Base-by-base conservation (phyloP, 2,113 vertebrate genomes). In the Choloepus hoffmanni region DNA sequence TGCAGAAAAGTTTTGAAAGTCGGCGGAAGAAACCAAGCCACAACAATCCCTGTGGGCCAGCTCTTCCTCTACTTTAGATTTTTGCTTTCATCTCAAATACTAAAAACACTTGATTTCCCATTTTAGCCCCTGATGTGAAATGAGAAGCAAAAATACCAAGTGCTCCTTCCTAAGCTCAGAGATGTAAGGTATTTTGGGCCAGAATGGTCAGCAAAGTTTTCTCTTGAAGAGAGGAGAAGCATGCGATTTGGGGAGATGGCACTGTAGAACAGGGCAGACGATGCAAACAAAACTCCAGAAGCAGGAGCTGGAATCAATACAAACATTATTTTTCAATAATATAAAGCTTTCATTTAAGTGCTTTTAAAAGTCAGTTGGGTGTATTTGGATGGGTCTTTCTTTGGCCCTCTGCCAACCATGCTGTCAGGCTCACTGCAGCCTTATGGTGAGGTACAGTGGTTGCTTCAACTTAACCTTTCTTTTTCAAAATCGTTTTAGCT, bases 211-310 rank as follows among this genome's bases (percentile, higher is more conserved):
- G 63, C 0, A 0, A 30, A 24, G 40, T 0, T 33, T 58, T 84
- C 58, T 86, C 74, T 85, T 58, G 50, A 90, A 81, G 62, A 73
- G 4, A 50, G 8, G 15, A 67, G 18, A 55, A 84, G 23, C 14
- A 24, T 63, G 24, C 13, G 12, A 36, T 55, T 55, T 48, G 50
- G 2, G 1, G 63, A 95, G 43, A 45, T 4, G 8, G 43, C 2
- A 43, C 36, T 70, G 62, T 3, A 90, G 95, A 65, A 53, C 19
- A 4, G 33, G 36, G 1, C 50, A 19, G 24, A 62, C 36, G 26
- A 92, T 40, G 30, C 18, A 55, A 92, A 86, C 36, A 24, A 55
- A 92, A 92, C 77, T 55, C 19, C 60, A 95, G 73, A 68, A 36
- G 14, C 48, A 92, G 68, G 78, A 30, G 36, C 55, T 85, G 11